Evolutionary conservation across 2,113 vertebrate genomes (phyloP).

Genomic region (Malurus cyaneus): DNA sequence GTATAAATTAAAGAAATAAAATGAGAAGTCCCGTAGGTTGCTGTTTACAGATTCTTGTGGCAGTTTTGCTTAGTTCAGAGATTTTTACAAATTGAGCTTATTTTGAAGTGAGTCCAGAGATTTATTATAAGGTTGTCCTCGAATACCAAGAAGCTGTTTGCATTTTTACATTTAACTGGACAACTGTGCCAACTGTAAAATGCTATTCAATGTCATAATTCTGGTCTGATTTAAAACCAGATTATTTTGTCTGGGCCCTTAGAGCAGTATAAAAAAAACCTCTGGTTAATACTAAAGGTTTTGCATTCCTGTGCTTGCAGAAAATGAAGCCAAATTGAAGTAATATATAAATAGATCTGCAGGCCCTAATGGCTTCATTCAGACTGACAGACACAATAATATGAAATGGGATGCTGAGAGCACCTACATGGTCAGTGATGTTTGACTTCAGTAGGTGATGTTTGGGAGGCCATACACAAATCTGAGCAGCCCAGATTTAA

Average conservation of each 20-base stretch:
- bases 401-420: neutral
- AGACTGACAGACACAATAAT: neutral
- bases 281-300: neutral
- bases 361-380: neutral
- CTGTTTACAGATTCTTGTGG: neutral
- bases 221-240: neutral
- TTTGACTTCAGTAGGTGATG: neutral
- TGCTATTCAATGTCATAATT: neutral
- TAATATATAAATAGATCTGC: neutral
- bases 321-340: neutral
- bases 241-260: neutral
- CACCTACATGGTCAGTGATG: neutral
- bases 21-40: neutral
- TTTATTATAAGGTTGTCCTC: neutral
- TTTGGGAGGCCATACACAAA: neutral
- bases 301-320: neutral
- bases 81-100: neutral
- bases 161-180: neutral
- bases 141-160: neutral
- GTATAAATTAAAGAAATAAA: neutral
- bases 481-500: neutral
- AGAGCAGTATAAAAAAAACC: neutral
- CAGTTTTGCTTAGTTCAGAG: neutral
- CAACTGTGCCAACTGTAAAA: neutral
- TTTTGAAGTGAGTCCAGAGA: neutral